A percentile compares a stretch with the other conserved stretches of the same genome.
Evolutionary conservation across 2,888 invertebrate genomes (phyloP).

Genomic region (Pachycephus smyrnensis): DNA sequence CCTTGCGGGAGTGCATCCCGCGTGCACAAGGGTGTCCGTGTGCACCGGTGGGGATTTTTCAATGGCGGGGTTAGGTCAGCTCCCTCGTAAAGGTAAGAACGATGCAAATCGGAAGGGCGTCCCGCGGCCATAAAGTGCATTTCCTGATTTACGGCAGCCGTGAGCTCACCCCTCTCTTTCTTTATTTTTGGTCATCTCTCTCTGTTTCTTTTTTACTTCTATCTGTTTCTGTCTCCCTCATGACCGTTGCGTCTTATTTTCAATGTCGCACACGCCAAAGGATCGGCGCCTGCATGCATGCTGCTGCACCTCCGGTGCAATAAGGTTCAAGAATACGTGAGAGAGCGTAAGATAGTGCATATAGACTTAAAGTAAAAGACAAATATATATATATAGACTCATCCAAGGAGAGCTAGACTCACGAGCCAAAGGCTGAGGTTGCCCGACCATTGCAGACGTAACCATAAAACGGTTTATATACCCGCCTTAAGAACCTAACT

Average conservation of each 20-base stretch:
- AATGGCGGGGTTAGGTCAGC: not conserved
- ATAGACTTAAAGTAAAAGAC: not conserved
- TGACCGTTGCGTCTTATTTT: not conserved
- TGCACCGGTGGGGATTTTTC: not conserved
- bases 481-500: slow-evolving; percentile 19
- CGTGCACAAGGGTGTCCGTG: not conserved
- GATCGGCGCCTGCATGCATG: not conserved
- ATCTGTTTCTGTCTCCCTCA: not conserved
- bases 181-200: slow-evolving; percentile 14
- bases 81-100: not conserved
- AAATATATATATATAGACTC: not conserved
- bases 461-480: slow-evolving; percentile 42
- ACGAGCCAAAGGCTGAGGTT: not conserved
- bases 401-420: not conserved
- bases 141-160: not conserved
- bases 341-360: not conserved
- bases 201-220: slow-evolving; percentile 5
- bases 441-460: not conserved
- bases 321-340: not conserved
- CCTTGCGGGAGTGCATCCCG: slow-evolving; percentile 9
- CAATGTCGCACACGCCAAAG: not conserved
- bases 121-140: not conserved
- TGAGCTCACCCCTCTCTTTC: slow-evolving; percentile 8
- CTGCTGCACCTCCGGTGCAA: not conserved
- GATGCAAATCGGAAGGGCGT: not conserved